phyloP scores from a whole-genome alignment of 2,113 vertebrate species.

The Tinamus guttatus region DNA sequence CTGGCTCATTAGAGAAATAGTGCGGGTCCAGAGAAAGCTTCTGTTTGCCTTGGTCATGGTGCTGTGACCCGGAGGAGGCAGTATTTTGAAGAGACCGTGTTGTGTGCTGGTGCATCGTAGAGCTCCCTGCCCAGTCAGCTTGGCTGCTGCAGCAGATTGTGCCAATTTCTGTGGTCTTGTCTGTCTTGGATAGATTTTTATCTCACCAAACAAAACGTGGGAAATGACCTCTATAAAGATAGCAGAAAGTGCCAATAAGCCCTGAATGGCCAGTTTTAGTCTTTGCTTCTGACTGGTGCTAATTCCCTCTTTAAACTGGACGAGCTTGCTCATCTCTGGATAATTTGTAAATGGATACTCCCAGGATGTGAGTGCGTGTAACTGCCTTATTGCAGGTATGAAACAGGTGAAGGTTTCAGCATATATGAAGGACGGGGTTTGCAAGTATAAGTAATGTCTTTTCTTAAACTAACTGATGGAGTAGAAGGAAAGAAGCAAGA shows the following conservation, averaged over 20 bases:
- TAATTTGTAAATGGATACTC: not conserved
- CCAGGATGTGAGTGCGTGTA: not conserved
- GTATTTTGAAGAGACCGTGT: not conserved
- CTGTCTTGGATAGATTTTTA: not conserved
- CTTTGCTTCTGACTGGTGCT: not conserved
- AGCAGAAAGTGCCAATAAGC: not conserved
- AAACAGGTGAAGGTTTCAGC: not conserved
- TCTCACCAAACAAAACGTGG: not conserved
- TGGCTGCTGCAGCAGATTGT: not conserved
- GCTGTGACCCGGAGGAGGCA: not conserved
- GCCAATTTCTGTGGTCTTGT: not conserved
- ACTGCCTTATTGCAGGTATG: not conserved
- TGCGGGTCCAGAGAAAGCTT: not conserved
- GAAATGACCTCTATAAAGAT: not conserved
- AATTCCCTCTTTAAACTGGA: not conserved
- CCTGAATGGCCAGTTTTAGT: not conserved
- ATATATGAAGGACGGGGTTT: not conserved
- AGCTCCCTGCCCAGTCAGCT: rapidly evolving
- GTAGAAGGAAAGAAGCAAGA: not conserved
- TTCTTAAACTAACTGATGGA: not conserved
- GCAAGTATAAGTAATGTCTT: not conserved
- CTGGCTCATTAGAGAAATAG: not conserved
- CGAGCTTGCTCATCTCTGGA: not conserved
- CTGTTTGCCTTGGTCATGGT: not conserved
- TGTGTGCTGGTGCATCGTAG: not conserved